Evolutionary conservation across 2,888 invertebrate genomes (phyloP).

Genomic region (Pyrochroa serraticornis): DNA sequence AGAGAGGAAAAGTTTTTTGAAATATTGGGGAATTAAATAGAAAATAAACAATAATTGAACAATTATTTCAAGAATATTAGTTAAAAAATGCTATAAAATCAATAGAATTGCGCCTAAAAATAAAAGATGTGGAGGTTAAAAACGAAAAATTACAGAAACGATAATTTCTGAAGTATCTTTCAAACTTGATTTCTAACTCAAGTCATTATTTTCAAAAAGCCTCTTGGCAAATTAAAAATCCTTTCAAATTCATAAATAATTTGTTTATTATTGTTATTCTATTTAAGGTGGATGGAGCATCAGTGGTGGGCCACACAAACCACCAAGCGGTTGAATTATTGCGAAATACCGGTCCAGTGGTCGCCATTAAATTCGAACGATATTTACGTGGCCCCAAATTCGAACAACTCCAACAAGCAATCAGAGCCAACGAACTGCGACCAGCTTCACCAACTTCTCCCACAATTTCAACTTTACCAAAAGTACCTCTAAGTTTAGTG

Average conservation of each 20-base stretch:
- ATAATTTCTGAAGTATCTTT: too few species aligned
- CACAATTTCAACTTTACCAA: slow-evolving; percentile 74
- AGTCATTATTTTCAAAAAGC: too few species aligned
- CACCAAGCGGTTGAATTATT: slow-evolving; percentile 91
- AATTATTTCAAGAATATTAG: too few species aligned
- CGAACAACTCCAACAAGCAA: slow-evolving; percentile 80
- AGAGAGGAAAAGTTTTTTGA: too few species aligned
- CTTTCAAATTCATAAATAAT: slow-evolving; percentile 1
- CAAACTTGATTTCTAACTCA: too few species aligned
- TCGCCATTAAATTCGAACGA: slow-evolving; percentile 72
- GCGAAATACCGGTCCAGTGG: slow-evolving; percentile 78
- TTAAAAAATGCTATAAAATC: too few species aligned
- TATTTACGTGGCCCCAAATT: slow-evolving; percentile 89
- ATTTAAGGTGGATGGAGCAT: slow-evolving; percentile 78
- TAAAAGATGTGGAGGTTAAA: too few species aligned
- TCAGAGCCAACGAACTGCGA: slow-evolving; percentile 73
- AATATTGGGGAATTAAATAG: too few species aligned
- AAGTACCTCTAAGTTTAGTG: slow-evolving; percentile 77
- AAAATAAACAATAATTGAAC: too few species aligned
- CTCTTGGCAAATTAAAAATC: too few species aligned
- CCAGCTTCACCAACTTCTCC: slow-evolving; percentile 68
- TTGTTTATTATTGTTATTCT: slow-evolving; percentile 4
- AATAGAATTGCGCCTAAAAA: too few species aligned
- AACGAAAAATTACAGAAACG: too few species aligned
- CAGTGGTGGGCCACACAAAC: slow-evolving; percentile 91